Percentiles rank a stretch among this genome's conserved stretches.
These are phyloP conservation scores for silkworm (Bombyx mori) DNA, from an alignment of 1,140 invertebrate genomes.

Conservation along the genomic window DNA sequence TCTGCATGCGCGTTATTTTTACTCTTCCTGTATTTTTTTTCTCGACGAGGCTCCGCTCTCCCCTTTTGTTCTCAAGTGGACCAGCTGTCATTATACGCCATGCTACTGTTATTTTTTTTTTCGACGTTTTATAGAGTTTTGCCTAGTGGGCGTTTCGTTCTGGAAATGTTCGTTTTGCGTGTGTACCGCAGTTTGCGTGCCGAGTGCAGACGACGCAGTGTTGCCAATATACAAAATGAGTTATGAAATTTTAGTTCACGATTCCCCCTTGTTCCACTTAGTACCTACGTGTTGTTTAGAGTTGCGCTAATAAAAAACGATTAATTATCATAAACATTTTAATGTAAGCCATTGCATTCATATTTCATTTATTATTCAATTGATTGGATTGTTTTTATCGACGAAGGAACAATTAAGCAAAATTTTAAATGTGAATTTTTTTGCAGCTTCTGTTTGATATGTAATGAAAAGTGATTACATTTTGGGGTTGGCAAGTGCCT, in stretches of 20 bases:
- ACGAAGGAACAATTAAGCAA: no score
- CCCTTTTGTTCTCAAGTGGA: conserved; percentile 72
- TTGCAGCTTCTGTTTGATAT: no score
- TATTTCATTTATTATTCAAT: no score
- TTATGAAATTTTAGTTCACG: conserved; percentile 52
- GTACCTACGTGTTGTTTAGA: no score
- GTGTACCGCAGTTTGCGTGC: conserved; percentile 62
- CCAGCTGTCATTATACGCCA: conserved; percentile 73
- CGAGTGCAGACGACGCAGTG: conserved; percentile 46
- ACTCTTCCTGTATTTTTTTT: conserved; percentile 66
- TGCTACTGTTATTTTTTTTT: conserved; percentile 72
- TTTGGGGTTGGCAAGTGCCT: no score
- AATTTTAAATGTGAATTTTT: no score
- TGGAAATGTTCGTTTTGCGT: conserved; percentile 70
- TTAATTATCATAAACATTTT: no score
- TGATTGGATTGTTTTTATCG: no score
- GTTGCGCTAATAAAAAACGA: no score
- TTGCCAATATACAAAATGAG: conserved; percentile 57
- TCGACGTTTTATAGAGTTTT: conserved; percentile 71
- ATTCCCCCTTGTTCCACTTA: conserved; percentile 18
- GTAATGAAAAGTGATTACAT: no score
- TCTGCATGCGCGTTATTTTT: conserved; percentile 64
- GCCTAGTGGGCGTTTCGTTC: conserved; percentile 64
- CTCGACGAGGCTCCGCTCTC: conserved; percentile 65
- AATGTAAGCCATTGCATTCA: no score